These are phyloP conservation scores for Picus viridis DNA, from an alignment of 2,797 vertebrate species.

Conservation along the genomic window DNA sequence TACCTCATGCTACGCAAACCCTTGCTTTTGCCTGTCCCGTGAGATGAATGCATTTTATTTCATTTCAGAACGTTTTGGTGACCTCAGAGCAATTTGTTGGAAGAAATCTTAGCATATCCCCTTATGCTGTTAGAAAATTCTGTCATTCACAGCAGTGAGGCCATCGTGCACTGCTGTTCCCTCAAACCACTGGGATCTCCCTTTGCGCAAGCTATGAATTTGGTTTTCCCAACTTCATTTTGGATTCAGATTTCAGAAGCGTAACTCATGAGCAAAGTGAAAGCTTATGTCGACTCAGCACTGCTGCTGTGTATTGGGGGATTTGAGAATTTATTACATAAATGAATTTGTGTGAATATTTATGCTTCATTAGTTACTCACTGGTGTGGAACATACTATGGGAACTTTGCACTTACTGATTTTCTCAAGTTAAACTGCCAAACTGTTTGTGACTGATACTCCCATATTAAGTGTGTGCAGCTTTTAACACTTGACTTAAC, in stretches of 20 bases:
- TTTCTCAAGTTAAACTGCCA: conserved; percentile 69
- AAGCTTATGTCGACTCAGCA: conserved; percentile 21
- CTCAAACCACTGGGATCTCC: neutral
- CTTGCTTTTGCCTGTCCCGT: neutral
- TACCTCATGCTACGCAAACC: neutral
- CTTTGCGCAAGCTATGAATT: neutral
- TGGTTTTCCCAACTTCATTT: conserved; percentile 23
- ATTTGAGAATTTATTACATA: conserved; percentile 62
- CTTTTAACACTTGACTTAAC: conserved; percentile 82
- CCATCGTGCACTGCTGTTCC: neutral
- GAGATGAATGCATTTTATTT: neutral
- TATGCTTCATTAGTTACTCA: conserved; percentile 70
- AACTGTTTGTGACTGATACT: conserved; percentile 63
- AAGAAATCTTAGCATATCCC: neutral
- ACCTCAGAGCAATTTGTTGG: neutral
- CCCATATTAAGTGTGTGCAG: conserved; percentile 59
- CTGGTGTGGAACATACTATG: conserved; percentile 62
- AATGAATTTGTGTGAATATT: conserved; percentile 57
- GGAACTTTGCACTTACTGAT: conserved; percentile 68
- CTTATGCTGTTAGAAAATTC: neutral
- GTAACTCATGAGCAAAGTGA: conserved; percentile 12
- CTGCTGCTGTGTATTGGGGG: neutral
- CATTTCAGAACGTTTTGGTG: neutral
- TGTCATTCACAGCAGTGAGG: neutral
- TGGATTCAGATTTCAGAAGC: conserved; percentile 1